These are phyloP conservation scores for Diadumene lineata DNA, from an alignment of 92 coral and sea anemone genomes.

Conservation along the genomic window DNA sequence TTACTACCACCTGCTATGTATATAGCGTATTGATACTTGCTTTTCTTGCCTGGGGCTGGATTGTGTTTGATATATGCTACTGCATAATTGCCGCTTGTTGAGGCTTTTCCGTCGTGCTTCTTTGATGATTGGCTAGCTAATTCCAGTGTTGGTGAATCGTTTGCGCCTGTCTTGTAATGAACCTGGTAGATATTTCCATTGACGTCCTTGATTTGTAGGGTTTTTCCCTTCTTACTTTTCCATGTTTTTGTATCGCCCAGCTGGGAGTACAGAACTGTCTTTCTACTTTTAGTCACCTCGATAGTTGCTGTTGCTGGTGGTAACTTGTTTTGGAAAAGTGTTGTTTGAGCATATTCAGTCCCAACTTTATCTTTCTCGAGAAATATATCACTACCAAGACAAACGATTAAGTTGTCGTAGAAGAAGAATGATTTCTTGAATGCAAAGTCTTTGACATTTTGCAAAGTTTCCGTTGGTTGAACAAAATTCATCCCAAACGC, in stretches of 20 bases:
- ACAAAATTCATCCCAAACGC: conserved; percentile 68
- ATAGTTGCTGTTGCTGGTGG: background rate
- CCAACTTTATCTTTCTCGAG: background rate
- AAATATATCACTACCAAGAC: conserved; percentile 59
- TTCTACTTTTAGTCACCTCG: background rate
- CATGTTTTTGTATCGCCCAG: background rate
- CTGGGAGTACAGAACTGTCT: background rate
- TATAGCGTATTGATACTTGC: conserved; percentile 52
- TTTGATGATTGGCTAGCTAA: conserved; percentile 43
- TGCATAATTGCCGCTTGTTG: conserved; percentile 41
- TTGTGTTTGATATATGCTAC: conserved; percentile 67
- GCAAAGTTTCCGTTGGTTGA: conserved; percentile 38
- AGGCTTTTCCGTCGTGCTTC: background rate
- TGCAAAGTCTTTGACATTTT: background rate
- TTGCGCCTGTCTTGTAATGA: background rate
- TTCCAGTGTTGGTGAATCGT: background rate
- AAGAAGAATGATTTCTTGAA: conserved; percentile 82
- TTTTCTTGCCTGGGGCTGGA: background rate
- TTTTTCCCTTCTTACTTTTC: too few relatives aligned
- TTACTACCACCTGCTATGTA: conserved; percentile 22
- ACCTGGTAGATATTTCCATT: conserved; percentile 13
- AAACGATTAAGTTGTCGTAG: conserved; percentile 58
- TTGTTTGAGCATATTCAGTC: conserved; percentile 44
- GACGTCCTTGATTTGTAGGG: background rate
- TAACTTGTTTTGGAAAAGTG: conserved; percentile 75